Evolutionary conservation across 2,888 invertebrate species (phyloP).

Genomic region (Crossocerus cetratus): DNA sequence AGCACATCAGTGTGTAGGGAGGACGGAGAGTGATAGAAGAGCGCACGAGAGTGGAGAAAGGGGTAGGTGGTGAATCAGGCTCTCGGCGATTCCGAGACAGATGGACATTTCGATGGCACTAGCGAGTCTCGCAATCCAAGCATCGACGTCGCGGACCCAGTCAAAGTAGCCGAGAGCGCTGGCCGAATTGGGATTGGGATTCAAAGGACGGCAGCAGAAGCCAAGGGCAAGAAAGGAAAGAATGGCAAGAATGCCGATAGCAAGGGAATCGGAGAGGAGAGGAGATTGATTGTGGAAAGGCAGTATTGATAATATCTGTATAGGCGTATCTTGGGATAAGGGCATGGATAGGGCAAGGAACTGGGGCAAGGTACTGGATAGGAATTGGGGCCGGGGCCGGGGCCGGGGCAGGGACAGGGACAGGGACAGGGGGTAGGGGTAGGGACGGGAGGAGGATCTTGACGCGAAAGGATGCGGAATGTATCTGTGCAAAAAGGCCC

Average conservation of each 20-base stretch:
- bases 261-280: background rate
- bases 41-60: too few relatives aligned
- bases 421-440: constrained; percentile 7
- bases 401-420: constrained; percentile 34
- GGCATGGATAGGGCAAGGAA: constrained; percentile 2
- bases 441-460: background rate
- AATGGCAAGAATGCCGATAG: background rate
- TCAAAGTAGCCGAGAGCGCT: background rate
- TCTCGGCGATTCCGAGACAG: too few relatives aligned
- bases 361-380: constrained; percentile 3
- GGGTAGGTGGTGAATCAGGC: too few relatives aligned
- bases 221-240: background rate
- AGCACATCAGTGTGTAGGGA: too few relatives aligned
- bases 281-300: constrained; percentile 18
- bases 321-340: background rate
- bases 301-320: too few relatives aligned
- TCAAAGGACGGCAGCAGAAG: background rate
- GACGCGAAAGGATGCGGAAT: background rate
- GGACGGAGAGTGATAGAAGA: too few relatives aligned
- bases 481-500: too few relatives aligned
- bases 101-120: too few relatives aligned
- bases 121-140: too few relatives aligned
- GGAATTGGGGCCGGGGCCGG: constrained; percentile 17
- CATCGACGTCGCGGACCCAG: too few relatives aligned
- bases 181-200: background rate